Evolutionary conservation across 2,797 vertebrate genomes (phyloP), one percentile per base, ranked within the genome.

Genomic region (Tokudaia muenninki): DNA sequence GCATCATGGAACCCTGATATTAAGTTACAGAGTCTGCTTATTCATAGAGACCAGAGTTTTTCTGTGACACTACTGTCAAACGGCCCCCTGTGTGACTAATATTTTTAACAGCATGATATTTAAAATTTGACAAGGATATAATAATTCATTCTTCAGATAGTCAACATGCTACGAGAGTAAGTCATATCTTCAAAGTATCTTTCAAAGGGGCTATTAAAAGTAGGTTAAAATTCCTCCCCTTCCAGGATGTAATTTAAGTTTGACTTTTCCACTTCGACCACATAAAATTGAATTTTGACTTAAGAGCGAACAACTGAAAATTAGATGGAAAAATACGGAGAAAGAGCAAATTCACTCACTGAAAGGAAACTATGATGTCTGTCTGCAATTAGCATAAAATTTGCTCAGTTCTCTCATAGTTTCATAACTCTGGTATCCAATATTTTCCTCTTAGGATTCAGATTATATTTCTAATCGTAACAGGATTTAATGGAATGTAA

Each of bases 101-200:
- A 98, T 98, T 98, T 98, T 98, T 98, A 98, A 98, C 98, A 98
- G 98, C 98, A 94, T 98, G 98, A 97, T 98, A 97, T 98, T 98
- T 98, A 98, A 98, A 98, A 98, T 98, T 98, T 98, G 98, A 98
- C 97, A 98, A 98, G 98, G 98, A 94, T 98, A 97, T 98, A 98
- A 97, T 96, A 97, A 98, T 97, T 98, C 97, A 89, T 98, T 98
- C 97, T 98, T 96, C 97, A 97, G 97, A 98, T 89, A 98, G 96
- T 97, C 97, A 98, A 97, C 96, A 95, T 97, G 94, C 94, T 97
- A 96, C 92, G 97, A 98, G 97, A 98, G 84, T 96, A 97, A 97
- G 96, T 98, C 97, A 98, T 94, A 94, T 97, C 97, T 98, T 98
- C 96, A 97, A 98, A 98, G 94, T 94, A 95, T 95, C 80, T 98